Evolutionary conservation across 2,888 invertebrate species (phyloP), one percentile per base, ranked within the genome.

Genomic region (Melanophora roralis): DNA sequence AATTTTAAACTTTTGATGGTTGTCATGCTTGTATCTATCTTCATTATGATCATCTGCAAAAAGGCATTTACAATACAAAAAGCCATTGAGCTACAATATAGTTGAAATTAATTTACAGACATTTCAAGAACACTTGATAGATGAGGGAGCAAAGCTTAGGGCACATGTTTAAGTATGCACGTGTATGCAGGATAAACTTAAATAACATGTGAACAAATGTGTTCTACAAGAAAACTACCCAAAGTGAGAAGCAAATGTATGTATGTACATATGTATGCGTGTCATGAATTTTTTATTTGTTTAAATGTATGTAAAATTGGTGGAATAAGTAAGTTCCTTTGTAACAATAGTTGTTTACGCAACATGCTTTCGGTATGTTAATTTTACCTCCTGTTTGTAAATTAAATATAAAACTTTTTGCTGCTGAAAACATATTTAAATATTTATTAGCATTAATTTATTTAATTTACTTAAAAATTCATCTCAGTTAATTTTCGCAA

Each of bases 21-120:
- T 40, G 2, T 34, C n/a, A 19, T 2, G 23, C 4, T 64, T 14
- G 11, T 68, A 23, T 64, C 62, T 34, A n/a, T n/a, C 51, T 36
- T 36, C 45, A 62, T 47, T 40, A 57, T 59, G 49, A 34, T 55
- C 53, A 76, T 68, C 76, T 73, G 57, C 40, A 49, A 80, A 80
- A 59, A 64, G 23, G 23, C 23, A 75, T 45, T 73, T 27, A 57
- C 27, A 69, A 62, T 32, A 59, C 23, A 57, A 36, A 47, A 51
- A 68, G 62, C 36, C 62, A 64, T 69, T 69, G 45, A 69, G 57
- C 27, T 64, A 57, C 57, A 59, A 27, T 73, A 64, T 72, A 47
- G 45, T 57, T 64, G 57, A 23, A 53, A 64, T 45, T 76, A 9
- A 40, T 51, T 64, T 34, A 45, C 23, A 45, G 19, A 43, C 32